Evolutionary conservation across 1,140 invertebrate genomes (phyloP).

Genomic region (Bombus fervidus): DNA sequence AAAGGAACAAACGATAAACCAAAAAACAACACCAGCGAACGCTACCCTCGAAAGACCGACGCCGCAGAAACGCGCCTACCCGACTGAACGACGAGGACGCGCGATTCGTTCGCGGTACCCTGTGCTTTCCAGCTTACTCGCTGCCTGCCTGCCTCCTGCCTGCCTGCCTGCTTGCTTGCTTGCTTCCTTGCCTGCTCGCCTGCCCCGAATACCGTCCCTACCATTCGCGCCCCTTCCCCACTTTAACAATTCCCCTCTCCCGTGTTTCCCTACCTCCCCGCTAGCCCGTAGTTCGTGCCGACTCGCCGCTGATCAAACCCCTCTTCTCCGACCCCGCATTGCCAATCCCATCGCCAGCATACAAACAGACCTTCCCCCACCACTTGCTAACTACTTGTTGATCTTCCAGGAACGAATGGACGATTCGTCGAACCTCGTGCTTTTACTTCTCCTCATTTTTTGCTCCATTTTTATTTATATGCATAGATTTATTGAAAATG

Average conservation of each 20-base stretch:
- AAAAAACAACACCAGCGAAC: slow-evolving; percentile 26
- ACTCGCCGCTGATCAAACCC: not conserved
- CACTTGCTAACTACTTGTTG: slow-evolving; percentile 68
- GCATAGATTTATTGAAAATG: not conserved
- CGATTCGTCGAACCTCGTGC: not conserved
- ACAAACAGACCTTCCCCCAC: slow-evolving; percentile 66
- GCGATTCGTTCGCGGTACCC: slow-evolving; percentile 56
- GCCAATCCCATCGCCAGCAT: slow-evolving; percentile 42
- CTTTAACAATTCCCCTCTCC: not conserved
- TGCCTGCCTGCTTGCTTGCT: slow-evolving; percentile 6
- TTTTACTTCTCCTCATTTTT: not conserved
- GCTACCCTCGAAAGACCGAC: slow-evolving; percentile 39
- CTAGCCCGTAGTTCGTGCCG: not conserved
- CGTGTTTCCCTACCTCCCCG: not conserved
- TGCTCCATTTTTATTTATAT: not conserved
- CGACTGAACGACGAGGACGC: slow-evolving; percentile 64
- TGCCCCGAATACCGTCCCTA: slow-evolving; percentile 35
- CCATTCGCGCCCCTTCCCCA: not conserved
- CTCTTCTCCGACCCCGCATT: slow-evolving; percentile 34
- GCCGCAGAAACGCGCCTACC: slow-evolving; percentile 67
- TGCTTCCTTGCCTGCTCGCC: slow-evolving; percentile 2
- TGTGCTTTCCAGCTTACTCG: slow-evolving; percentile 19
- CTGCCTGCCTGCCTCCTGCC: not conserved
- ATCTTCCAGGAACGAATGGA: slow-evolving; percentile 61
- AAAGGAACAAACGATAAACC: not conserved